phyloP scores from a whole-genome alignment of 2,888 invertebrate genomes.

The Sericinus montela region DNA sequence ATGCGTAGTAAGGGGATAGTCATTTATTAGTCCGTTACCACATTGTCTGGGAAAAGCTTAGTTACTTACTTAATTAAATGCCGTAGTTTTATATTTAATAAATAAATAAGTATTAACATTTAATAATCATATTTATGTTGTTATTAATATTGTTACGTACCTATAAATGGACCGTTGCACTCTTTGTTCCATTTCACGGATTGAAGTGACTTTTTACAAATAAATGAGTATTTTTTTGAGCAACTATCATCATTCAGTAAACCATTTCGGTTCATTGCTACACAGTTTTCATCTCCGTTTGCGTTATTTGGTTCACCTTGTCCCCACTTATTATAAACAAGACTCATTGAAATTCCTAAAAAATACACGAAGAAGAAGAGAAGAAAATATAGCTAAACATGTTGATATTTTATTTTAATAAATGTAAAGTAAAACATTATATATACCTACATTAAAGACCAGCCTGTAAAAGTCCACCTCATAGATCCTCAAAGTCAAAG shows the following conservation, averaged over 20 bases:
- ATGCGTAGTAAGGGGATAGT: no score
- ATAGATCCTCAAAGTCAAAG: no score
- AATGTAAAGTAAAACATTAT: no score
- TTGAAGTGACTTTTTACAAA: constrained; percentile 52
- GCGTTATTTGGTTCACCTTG: constrained; percentile 50
- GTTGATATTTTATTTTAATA: no score
- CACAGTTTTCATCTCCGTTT: constrained; percentile 42
- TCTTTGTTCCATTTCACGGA: constrained; percentile 47
- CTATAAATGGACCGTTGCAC: constrained; percentile 47
- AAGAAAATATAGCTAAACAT: background rate
- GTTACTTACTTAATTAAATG: no score
- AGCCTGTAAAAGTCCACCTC: no score
- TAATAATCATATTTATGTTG: background rate
- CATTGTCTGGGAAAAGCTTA: no score
- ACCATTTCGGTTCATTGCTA: constrained; percentile 34
- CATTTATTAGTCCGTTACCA: no score
- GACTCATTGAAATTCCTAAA: constrained; percentile 42
- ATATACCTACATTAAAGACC: no score
- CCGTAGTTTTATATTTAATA: no score
- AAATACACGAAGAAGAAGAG: background rate
- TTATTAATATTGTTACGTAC: constrained; percentile 27
- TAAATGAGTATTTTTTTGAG: constrained; percentile 39
- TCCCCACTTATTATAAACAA: constrained; percentile 48
- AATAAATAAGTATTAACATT: no score
- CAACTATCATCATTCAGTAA: constrained; percentile 47